Percentiles rank a stretch among this genome's conserved stretches.
Evolutionary conservation across 2,113 vertebrate genomes (phyloP).

Genomic region (Caranx ignobilis): DNA sequence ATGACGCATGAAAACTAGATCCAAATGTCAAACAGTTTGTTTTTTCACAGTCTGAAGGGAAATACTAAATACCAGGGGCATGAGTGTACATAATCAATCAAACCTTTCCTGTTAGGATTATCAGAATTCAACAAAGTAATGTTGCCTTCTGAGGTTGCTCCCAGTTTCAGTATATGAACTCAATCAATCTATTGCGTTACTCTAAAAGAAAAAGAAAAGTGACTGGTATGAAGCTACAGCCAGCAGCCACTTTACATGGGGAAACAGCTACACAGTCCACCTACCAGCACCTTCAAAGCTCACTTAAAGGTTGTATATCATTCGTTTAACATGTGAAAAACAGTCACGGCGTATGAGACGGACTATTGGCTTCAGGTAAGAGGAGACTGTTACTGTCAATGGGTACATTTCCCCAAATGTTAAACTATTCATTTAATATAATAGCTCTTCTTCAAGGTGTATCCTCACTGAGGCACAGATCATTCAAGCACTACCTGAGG

Average conservation of each 20-base stretch:
- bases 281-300: too few relatives aligned
- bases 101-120: neutral
- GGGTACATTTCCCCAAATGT: neutral
- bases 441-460: neutral
- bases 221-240: neutral
- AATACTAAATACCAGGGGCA: neutral
- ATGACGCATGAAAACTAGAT: conserved; percentile 42
- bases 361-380: too few relatives aligned
- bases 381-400: neutral
- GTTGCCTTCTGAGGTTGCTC: too few relatives aligned
- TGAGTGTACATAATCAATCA: neutral
- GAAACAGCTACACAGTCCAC: too few relatives aligned
- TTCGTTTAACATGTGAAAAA: too few relatives aligned
- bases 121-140: neutral
- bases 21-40: neutral
- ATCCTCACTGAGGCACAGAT: neutral
- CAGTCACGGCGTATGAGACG: too few relatives aligned
- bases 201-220: too few relatives aligned
- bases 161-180: too few relatives aligned
- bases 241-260: neutral
- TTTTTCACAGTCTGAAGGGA: conserved; percentile 1
- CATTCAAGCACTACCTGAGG: too few relatives aligned
- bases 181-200: too few relatives aligned
- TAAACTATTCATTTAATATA: neutral
- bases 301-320: too few relatives aligned